phyloP scores from a whole-genome alignment of 2,113 vertebrate genomes.

The Chunga burmeisteri region DNA sequence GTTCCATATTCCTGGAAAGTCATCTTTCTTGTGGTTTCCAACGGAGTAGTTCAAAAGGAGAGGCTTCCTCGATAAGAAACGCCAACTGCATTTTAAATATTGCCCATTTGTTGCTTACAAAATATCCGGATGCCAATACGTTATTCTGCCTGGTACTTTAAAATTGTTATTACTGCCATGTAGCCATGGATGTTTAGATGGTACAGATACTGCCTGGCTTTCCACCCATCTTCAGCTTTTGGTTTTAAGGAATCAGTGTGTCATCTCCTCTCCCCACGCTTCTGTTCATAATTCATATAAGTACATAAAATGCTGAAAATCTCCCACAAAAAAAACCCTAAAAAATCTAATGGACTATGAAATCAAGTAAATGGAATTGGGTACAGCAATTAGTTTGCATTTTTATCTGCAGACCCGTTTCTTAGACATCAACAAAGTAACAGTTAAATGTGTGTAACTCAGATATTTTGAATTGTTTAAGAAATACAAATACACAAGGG shows the following conservation, averaged over 20 bases:
- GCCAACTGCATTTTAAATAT: not conserved
- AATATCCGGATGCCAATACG: not conserved
- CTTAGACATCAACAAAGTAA: constrained; percentile 29
- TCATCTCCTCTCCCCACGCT: not conserved
- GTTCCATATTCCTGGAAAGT: not conserved
- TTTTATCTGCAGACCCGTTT: constrained; percentile 58
- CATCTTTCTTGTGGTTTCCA: not conserved
- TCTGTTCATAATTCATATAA: constrained; percentile 2
- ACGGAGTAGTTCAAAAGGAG: not conserved
- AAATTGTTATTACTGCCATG: not conserved
- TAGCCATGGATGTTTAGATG: not conserved
- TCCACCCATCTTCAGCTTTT: not conserved
- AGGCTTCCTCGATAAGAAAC: not conserved
- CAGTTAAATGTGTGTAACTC: constrained; percentile 10
- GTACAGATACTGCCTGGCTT: constrained; percentile 25
- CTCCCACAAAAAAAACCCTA: not conserved
- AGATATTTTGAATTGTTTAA: constrained; percentile 49
- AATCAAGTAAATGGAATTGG: constrained; percentile 57
- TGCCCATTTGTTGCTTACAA: constrained; percentile 2
- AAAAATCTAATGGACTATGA: constrained; percentile 56
- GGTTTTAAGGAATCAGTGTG: not conserved
- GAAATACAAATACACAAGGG: not conserved
- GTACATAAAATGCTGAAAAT: constrained; percentile 11
- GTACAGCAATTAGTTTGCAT: constrained; percentile 60
- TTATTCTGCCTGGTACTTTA: constrained; percentile 15